Evolutionary conservation across 2,797 vertebrate species (phyloP), one percentile per base, ranked within the genome.

Genomic region (Onychomys leucogaster): DNA sequence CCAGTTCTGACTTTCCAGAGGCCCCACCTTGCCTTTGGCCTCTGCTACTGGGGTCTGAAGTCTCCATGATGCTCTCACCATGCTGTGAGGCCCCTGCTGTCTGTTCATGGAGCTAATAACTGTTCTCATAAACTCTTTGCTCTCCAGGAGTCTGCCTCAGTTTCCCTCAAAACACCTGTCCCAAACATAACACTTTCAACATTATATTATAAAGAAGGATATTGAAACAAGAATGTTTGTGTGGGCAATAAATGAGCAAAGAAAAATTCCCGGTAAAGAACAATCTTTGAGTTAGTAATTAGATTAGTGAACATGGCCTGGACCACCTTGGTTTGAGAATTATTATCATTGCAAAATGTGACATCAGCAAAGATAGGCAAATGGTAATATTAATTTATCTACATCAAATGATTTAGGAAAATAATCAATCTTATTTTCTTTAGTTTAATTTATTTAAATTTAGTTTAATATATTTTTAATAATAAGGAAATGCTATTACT

Each of bases 401-500:
- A 73, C 29, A 67, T 37, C 32, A 77, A 95, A 17, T 88, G 84
- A 75, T 59, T 81, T 46, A 92, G 78, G 41, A 65, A 95, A 95
- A 77, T 2, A 16, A n/a, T 16, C 37, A 71, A 81, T 2, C 84
- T 89, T 69, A 86, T 25, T 84, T 8, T 86, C 49, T 29, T 96
- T 90, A 25, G 32, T 89, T 81, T 43, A 91, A 67, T 73, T 32
- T 1, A 61, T 87, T 61, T 92, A n/a, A 87, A 65, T 88, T 96
- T 90, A 25, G 32, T 89, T 81, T 43, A 91, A 67, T 73, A 34
- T 1, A 61, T 87, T 61, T 92, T 29, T 52, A 86, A 46, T 29
- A 90, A 43, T 4, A 89, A 89, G 73, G 23, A 75, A 85, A 71
- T 88, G 65, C 59, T 92, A 91, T 98, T 98, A 99, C 99, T 99